These are phyloP conservation scores for Euleptes europaea DNA, from an alignment of 2,113 vertebrate species.

Conservation along the genomic window DNA sequence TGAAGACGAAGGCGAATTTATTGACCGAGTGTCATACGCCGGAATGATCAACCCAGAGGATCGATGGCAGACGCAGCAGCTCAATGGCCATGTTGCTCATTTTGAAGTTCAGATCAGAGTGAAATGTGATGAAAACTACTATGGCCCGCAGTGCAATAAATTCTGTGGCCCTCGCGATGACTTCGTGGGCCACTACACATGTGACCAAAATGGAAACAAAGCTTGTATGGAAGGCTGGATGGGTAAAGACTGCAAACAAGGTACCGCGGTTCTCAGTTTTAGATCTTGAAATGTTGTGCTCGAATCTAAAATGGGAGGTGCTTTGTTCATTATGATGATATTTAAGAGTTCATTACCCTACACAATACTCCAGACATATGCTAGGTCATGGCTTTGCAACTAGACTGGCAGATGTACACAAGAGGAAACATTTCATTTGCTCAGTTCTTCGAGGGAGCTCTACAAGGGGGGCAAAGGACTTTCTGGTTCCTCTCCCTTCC, in stretches of 20 bases:
- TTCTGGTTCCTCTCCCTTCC: too few species aligned
- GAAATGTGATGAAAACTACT: conserved; percentile 91
- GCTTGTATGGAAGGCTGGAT: conserved; percentile 96
- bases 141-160: conserved; percentile 90
- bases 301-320: neutral
- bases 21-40: conserved; percentile 85
- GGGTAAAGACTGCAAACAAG: conserved; percentile 85
- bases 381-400: too few species aligned
- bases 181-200: conserved; percentile 91
- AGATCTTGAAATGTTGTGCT: neutral
- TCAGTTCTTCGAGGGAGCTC: too few species aligned
- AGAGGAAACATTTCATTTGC: too few species aligned
- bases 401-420: too few species aligned
- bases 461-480: too few species aligned
- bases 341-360: neutral
- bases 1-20: conserved; percentile 84
- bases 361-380: too few species aligned
- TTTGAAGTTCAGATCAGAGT: conserved; percentile 88
- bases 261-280: conserved; percentile 65
- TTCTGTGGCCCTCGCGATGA: conserved; percentile 91
- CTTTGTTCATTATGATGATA: neutral
- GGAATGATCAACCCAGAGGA: conserved; percentile 93
- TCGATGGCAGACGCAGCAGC: conserved; percentile 80
- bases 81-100: conserved; percentile 78
- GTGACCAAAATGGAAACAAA: conserved; percentile 89